Base-by-base conservation (phyloP, 2,797 vertebrate species). In the Synanceia verrucosa region DNA sequence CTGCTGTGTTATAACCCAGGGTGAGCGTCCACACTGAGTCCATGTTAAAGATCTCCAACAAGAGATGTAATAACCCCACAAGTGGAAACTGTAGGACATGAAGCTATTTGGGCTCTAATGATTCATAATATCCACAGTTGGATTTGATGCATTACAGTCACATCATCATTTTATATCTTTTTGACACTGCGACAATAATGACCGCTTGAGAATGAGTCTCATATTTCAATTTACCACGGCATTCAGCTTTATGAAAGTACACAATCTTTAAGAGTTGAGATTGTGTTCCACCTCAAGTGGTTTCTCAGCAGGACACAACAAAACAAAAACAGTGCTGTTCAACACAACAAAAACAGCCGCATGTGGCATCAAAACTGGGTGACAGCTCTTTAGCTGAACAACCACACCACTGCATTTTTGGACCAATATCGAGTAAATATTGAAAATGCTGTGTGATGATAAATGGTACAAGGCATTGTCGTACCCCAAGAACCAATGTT, bases 71-170 rank as follows among this genome's bases (percentile, higher is more conserved):
- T 84, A 82, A 78, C 73, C n/a, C 57, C 53, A 66, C 39, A 26
- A 65, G 58, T 31, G 55, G 68, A 52, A 67, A 77, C 65, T 52
- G 50, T 33, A 36, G 65, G 64, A 76, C 60, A 72, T 11, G 18
- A 62, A 71, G 84, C 65, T 72, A 78, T 83, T 74, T 76, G 66
- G 46, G 65, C 67, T 83, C 65, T 75, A 83, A 83, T 75, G 76
- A 89, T 76, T 82, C 77, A 86, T 78, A 76, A 80, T 82, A 82
- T 67, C 73, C 81, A 79, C 69, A 82, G 69, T 66, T 79, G 64
- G 78, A 78, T 83, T 78, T 85, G 70, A 79, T 70, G 71, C 56
- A 79, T 80, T 76, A 65, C 67, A 71, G 66, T 26, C 19, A 66
- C 75, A 65, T 74, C 58, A 58, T n/a, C 7, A 65, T 83, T 73